Conservation (phyloP, 2,888 invertebrate genomes). For the Cremastinae sp. region DNA sequence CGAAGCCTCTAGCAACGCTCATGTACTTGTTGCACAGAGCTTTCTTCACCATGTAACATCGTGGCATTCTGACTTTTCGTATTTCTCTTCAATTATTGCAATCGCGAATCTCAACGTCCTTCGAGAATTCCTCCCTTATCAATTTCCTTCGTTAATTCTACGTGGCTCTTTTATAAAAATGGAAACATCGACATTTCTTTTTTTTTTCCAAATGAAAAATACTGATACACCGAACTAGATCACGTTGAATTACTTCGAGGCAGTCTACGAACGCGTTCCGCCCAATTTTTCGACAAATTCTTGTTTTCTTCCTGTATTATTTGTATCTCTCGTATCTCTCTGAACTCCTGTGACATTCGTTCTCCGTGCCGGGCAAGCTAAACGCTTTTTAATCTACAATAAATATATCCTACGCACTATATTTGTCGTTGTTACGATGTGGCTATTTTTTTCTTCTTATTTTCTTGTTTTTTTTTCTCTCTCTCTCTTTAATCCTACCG, state of each 20-base stretch:
- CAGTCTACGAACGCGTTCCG: constrained; percentile 29
- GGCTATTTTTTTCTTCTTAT: constrained; percentile 52
- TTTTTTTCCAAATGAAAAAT: constrained; percentile 14
- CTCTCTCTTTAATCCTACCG: neutral
- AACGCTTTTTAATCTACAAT: constrained; percentile 18
- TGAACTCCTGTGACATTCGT: constrained; percentile 45
- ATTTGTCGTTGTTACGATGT: constrained; percentile 62
- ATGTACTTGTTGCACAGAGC: constrained; percentile 81
- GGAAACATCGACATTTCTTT: constrained; percentile 55
- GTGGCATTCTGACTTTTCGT: constrained; percentile 83
- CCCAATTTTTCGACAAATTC: constrained; percentile 13
- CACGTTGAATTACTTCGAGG: constrained; percentile 33
- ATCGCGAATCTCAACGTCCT: neutral
- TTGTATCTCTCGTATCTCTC: constrained; percentile 53
- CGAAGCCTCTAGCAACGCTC: constrained; percentile 77
- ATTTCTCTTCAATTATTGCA: constrained; percentile 39
- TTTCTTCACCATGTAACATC: constrained; percentile 89
- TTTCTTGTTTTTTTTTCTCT: too few species aligned
- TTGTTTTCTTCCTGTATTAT: constrained; percentile 31
- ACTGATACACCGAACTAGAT: constrained; percentile 45
- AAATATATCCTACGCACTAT: constrained; percentile 33
- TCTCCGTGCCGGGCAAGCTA: constrained; percentile 31
- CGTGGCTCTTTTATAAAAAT: constrained; percentile 59
- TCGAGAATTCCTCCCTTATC: neutral
- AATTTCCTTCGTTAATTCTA: constrained; percentile 1